phyloP scores from a whole-genome alignment of 2,888 invertebrate species.

The Stenurella melanura region DNA sequence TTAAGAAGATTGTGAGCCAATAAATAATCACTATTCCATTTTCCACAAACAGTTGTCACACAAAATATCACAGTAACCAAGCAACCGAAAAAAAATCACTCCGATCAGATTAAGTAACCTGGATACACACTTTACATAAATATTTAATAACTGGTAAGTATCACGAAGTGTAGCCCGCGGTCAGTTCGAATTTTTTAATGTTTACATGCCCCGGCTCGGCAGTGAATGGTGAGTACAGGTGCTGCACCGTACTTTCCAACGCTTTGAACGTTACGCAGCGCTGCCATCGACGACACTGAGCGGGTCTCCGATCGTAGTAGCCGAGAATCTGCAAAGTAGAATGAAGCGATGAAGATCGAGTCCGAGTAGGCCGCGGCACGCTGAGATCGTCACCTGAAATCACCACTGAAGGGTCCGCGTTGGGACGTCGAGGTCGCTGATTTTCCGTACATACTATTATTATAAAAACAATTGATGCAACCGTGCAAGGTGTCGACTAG shows the following conservation, averaged over 20 bases:
- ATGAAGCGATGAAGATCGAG: constrained; percentile 38
- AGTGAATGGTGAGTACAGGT: constrained; percentile 43
- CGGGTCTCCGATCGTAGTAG: constrained; percentile 12
- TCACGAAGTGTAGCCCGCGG: constrained; percentile 45
- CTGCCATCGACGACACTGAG: constrained; percentile 36
- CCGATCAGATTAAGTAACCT: constrained; percentile 33
- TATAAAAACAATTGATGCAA: background rate
- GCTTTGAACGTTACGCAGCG: constrained; percentile 30
- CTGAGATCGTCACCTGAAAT: constrained; percentile 37
- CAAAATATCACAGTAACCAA: constrained; percentile 14
- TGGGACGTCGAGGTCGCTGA: background rate
- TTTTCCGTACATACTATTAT: background rate
- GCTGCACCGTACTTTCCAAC: constrained; percentile 44
- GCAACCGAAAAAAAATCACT: constrained; percentile 21
- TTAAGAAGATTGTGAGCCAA: background rate
- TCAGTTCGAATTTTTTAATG: constrained; percentile 42
- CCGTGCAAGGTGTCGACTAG: background rate
- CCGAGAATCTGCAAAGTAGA: constrained; percentile 38
- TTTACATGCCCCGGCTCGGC: constrained; percentile 42
- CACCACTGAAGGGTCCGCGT: constrained; percentile 16
- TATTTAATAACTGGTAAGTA: constrained; percentile 39
- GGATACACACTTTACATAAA: constrained; percentile 47
- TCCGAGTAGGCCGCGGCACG: constrained; percentile 31
- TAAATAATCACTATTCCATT: constrained; percentile 21
- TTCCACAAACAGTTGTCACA: constrained; percentile 9